phyloP scores from a whole-genome alignment of 2,113 vertebrate species.

The Myrmecophaga tridactyla region DNA sequence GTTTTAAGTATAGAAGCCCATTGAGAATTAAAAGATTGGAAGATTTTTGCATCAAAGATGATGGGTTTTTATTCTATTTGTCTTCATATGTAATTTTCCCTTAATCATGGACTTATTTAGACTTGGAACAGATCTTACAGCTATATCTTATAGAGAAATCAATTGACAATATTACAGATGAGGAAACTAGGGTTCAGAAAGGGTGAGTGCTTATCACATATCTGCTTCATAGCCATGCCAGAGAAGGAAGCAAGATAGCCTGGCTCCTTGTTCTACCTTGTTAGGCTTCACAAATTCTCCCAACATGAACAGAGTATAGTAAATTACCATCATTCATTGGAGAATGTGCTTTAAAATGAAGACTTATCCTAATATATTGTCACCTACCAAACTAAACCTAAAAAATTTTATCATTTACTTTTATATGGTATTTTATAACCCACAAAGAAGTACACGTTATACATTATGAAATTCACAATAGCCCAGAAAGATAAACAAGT shows the following conservation, averaged over 20 bases:
- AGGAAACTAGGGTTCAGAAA: neutral
- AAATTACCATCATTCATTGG: neutral
- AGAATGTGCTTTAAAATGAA: neutral
- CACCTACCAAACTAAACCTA: neutral
- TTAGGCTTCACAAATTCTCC: too few species aligned
- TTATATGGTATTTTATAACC: neutral
- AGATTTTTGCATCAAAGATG: neutral
- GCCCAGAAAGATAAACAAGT: neutral
- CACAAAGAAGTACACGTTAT: neutral
- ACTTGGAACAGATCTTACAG: neutral
- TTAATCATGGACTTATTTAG: neutral
- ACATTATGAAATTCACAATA: neutral
- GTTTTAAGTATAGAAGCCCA: neutral
- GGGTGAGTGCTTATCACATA: rapidly evolving
- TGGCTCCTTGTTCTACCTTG: rapidly evolving
- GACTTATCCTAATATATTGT: neutral
- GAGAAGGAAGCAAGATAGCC: neutral
- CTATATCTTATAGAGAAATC: neutral
- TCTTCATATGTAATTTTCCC: neutral
- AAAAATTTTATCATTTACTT: neutral
- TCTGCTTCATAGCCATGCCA: rapidly evolving
- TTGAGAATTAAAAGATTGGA: neutral
- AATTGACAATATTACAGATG: neutral
- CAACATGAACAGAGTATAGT: rapidly evolving
- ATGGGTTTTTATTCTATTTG: neutral